These are phyloP conservation scores for Drosophila ezoana DNA, from an alignment of 2,888 invertebrate genomes.

Conservation along the genomic window DNA sequence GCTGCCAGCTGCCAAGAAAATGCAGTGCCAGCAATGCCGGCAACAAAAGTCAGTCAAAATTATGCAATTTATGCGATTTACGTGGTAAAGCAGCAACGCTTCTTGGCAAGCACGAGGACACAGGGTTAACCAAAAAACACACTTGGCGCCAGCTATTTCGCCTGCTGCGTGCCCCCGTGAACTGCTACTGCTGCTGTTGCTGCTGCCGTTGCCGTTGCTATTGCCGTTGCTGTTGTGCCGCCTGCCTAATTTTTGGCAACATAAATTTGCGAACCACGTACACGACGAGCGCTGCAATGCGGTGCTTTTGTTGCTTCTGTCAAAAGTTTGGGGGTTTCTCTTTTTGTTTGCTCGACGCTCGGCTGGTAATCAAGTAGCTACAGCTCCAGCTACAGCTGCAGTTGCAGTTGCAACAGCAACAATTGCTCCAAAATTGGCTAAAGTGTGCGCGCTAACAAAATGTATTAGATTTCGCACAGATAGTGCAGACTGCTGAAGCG, in stretches of 20 bases:
- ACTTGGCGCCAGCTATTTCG: constrained; percentile 71
- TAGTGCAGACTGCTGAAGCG: constrained; percentile 68
- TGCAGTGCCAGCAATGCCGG: constrained; percentile 64
- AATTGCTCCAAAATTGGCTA: constrained; percentile 59
- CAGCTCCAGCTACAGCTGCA: constrained; percentile 8
- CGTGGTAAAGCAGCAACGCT: constrained; percentile 57
- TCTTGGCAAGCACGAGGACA: constrained; percentile 59
- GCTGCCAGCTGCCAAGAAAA: constrained; percentile 66
- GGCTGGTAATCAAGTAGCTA: constrained; percentile 30
- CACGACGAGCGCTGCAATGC: constrained; percentile 63
- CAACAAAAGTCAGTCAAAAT: constrained; percentile 80
- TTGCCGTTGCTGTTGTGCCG: constrained; percentile 20
- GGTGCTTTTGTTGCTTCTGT: constrained; percentile 65
- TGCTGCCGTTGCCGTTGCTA: constrained; percentile 17
- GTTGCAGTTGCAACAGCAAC: constrained; percentile 29
- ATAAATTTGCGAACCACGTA: constrained; percentile 79
- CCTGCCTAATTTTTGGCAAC: constrained; percentile 61
- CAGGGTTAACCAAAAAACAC: constrained; percentile 73
- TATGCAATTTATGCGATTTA: constrained; percentile 82
- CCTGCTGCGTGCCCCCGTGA: constrained; percentile 19
- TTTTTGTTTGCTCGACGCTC: constrained; percentile 47
- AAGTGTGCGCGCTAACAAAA: constrained; percentile 67
- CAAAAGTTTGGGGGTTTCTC: constrained; percentile 52
- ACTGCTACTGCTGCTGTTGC: constrained; percentile 8
- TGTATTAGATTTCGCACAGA: constrained; percentile 77